Base-by-base conservation (phyloP, 1,140 invertebrate species). In the Pristionchus pacificus region DNA sequence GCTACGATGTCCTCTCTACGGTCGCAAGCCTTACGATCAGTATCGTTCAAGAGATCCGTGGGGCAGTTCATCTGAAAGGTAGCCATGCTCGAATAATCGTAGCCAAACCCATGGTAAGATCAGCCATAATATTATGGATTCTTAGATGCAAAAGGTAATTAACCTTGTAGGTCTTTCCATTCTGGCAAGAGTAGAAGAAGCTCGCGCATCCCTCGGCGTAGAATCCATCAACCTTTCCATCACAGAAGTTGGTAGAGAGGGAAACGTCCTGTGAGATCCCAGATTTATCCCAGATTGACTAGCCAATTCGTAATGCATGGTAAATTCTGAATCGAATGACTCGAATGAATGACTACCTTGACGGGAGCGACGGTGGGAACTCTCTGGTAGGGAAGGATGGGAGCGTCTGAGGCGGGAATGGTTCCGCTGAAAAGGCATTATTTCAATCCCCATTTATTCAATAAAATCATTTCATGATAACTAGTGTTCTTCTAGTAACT, bases 131-230 rank as follows among this genome's bases (percentile, higher is more conserved):
- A n/a, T n/a, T n/a, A n/a, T n/a, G n/a, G n/a, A n/a, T n/a, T n/a
- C n/a, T n/a, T n/a, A n/a, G n/a, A n/a, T n/a, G n/a, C n/a, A n/a
- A n/a, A 57, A 57, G 24, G 24, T 14, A 24, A 24, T n/a, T 3
- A 60, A 60, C 60, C 65, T 66, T 66, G 65, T 66, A 57, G 32
- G 31, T 66, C 3, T 3, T 14, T 66, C 38, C 65, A 24, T 55
- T 3, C 2, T 27, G 13, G 32, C 65, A 66, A 2, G n/a, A 24
- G 25, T 57, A 57, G 32, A 14, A 66, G 49, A 49, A 66, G 49
- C 3, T 10, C 15, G 31, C 25, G 65, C 65, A 66, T 49, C 65
- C 65, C 28, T 66, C 3, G 32, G 30, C 32, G 38, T 66, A 66
- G 30, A 55, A 27, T 49, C 65, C 65, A 55, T 38, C 24, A 13